A percentile compares a stretch with the other conserved stretches of the same genome.
These are phyloP conservation scores for Cebus imitator DNA, from an alignment of 2,113 vertebrate species.

Conservation along the genomic window DNA sequence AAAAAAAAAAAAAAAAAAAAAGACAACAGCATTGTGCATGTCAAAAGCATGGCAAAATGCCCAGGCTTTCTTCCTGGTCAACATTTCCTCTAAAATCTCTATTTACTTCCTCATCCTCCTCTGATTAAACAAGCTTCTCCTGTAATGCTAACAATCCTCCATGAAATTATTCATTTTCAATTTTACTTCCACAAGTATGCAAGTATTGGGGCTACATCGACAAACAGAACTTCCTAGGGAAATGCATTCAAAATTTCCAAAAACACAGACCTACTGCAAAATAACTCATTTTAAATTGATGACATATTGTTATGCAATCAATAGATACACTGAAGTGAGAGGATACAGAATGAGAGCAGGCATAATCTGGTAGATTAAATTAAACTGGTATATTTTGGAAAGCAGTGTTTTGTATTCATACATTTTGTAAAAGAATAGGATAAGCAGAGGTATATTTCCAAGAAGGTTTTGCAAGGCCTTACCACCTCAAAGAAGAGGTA, in stretches of 20 bases:
- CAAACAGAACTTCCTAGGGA: background rate
- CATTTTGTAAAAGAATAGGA: accelerated
- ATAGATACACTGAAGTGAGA: accelerated
- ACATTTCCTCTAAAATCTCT: background rate
- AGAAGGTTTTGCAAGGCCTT: background rate
- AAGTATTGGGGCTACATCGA: accelerated
- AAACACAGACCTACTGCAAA: too few species aligned
- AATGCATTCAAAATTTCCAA: background rate
- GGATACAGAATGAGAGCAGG: accelerated
- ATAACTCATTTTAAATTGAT: accelerated
- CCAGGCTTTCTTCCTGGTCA: accelerated
- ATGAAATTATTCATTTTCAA: background rate
- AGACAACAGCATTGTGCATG: accelerated
- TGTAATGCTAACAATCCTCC: too few species aligned
- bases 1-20: background rate
- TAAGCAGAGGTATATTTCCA: background rate
- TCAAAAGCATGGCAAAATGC: background rate
- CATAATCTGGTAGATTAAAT: accelerated
- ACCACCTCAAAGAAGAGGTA: background rate
- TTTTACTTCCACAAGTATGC: background rate
- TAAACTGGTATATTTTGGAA: background rate
- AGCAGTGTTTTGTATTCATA: background rate
- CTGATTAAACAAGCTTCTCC: background rate
- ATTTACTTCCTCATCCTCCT: background rate
- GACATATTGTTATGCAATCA: accelerated